Conservation (phyloP, 2,888 invertebrate species). For the Herminia tarsipennalis region DNA sequence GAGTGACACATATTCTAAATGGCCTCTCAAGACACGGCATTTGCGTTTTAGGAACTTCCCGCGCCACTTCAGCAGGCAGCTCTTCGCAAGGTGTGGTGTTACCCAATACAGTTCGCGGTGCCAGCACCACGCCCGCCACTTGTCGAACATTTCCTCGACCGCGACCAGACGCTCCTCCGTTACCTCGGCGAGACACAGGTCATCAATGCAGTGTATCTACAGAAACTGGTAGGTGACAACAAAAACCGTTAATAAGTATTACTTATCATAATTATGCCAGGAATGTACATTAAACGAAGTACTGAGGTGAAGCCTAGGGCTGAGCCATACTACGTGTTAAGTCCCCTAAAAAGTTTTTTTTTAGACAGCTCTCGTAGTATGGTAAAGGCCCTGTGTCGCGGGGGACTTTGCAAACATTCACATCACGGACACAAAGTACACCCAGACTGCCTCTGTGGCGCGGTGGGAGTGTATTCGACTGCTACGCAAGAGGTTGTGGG, state of each 20-base stretch:
- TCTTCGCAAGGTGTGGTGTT: conserved; percentile 96
- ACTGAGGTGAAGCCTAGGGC: no score
- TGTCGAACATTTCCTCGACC: conserved; percentile 94
- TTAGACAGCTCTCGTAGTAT: no score
- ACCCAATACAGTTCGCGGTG: conserved; percentile 95
- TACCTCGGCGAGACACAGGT: conserved; percentile 95
- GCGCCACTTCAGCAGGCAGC: conserved; percentile 89
- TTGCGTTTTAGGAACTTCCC: conserved; percentile 79
- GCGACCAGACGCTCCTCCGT: conserved; percentile 93
- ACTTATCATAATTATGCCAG: not conserved
- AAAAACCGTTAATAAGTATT: not conserved
- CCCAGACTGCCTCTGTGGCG: no score
- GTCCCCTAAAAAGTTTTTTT: no score
- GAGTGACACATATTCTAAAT: no score
- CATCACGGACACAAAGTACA: no score
- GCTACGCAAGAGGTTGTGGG: no score
- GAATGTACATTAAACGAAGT: no score
- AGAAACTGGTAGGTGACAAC: conserved; percentile 92
- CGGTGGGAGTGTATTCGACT: no score
- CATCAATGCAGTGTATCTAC: conserved; percentile 94
- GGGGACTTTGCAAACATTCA: no score
- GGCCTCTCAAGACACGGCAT: not conserved
- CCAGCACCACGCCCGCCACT: conserved; percentile 94
- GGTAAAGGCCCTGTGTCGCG: no score
- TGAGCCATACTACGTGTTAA: no score